Base-by-base conservation (phyloP, 2,888 invertebrate genomes). In the Rhopalosiphum nymphaeae region DNA sequence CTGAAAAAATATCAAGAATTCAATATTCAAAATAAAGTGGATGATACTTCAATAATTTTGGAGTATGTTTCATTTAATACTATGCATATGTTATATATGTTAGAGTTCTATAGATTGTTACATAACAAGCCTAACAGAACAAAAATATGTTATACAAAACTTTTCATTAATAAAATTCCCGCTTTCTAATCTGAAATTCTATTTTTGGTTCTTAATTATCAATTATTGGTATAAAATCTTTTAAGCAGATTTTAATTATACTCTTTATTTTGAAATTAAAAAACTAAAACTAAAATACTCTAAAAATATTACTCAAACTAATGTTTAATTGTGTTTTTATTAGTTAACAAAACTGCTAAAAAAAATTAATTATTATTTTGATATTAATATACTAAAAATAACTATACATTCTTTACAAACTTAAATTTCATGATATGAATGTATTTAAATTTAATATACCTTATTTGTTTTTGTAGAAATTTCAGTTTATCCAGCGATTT, bases 21-120 rank as follows among this genome's bases (percentile, higher is more conserved):
- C 9, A 61, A 84, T 91, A 53, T 90, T 91, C 57, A 94, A 94
- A 85, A 25, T 90, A 49, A 90, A 91, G 61, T 94, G 0, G 42
- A 94, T 67, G 29, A 91, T 87, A 53, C 94, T 91, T 94, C 94
- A 42, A 25, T 84, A 29, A 91, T 85, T 86, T 91, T 94, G n/a
- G 86, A 90, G 94, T 94, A 87, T 67, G 90, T 86, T 86, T 78
- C 21, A 36, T 78, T 78, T 78, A 78, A 78, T 21, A 36, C 9
- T 78, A 78, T 78, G 36, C 21, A 3, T 36, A 21, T 53, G 3
- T 53, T 53, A 5, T 53, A 21, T 53, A 16, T 53, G 21, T 53
- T 53, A 53, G 53, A 49, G 13, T 16, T 53, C 16, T 53, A 78
- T 42, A 78, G 4, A 78, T 78, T 78, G 36, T 78, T 36, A 42